Evolutionary conservation across 2,113 vertebrate genomes (phyloP).

Genomic region (Rhinolophus sinicus): DNA sequence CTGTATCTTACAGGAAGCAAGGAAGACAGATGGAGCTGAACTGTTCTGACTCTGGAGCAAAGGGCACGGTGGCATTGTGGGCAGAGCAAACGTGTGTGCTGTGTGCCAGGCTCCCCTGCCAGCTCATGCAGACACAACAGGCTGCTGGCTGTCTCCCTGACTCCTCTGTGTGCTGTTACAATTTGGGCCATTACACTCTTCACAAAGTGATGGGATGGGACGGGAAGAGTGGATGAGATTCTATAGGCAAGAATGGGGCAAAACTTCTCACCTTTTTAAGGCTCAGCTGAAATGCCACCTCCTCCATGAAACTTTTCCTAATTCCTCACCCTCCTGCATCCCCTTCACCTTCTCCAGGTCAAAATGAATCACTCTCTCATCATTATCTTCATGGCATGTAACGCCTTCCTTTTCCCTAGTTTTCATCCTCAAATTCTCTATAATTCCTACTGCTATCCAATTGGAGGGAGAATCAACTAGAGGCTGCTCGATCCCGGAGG

Average conservation of each 20-base stretch:
- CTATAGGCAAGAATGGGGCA: neutral
- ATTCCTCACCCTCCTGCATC: neutral
- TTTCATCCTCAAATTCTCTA: neutral
- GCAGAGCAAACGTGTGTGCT: neutral
- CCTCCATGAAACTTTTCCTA: neutral
- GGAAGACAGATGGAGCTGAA: neutral
- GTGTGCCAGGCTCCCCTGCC: neutral
- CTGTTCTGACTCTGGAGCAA: conserved; percentile 39
- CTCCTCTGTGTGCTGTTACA: neutral
- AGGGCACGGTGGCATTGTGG: neutral
- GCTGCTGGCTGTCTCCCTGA: neutral
- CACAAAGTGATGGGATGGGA: neutral
- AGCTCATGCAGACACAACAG: conserved; percentile 49
- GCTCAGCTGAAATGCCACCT: neutral
- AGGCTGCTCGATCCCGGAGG: neutral
- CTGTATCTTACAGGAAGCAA: conserved; percentile 45
- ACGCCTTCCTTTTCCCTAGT: neutral
- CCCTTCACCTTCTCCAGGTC: neutral
- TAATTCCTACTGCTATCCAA: neutral
- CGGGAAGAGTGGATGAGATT: neutral
- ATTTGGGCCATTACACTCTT: neutral
- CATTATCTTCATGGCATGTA: neutral
- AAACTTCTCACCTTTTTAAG: neutral
- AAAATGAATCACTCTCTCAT: neutral
- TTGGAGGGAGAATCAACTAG: neutral